Evolutionary conservation across 2,113 vertebrate species (phyloP), one percentile per base, ranked within the genome.

Genomic region (Leptobrachium leishanense): DNA sequence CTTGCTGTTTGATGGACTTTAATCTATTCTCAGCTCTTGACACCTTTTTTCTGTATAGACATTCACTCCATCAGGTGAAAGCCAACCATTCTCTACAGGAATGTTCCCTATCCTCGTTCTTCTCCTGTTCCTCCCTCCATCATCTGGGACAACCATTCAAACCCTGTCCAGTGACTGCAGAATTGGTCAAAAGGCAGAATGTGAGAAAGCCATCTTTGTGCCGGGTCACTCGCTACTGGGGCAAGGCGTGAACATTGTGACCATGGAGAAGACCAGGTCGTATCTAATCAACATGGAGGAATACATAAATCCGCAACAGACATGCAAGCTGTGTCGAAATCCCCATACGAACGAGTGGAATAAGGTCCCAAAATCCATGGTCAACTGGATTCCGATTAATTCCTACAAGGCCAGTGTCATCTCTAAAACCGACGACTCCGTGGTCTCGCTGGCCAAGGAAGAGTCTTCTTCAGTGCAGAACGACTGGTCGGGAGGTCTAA

Each of bases 311-410:
- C n/a, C n/a, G n/a, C n/a, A n/a, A n/a, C n/a, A n/a, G n/a, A n/a
- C n/a, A n/a, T 94, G 93, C 83, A 88, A 44, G 2, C 82, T 94
- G 57, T 93, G 92, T 39, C 70, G 0, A 7, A 94, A 94, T 81
- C 89, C 89, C 6, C n/a, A 88, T 65, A 83, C 84, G 2, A 85
- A 53, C 13, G 76, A 42, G 68, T 12, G 69, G 6, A 91, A 94
- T 50, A 93, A 88, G 71, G 79, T 94, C 7, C 93, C 93, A 0
- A 10, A 89, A 79, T 84, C 89, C 0, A 86, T 92, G 75, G 80
- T 89, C 72, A 89, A 93, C 83, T 94, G 93, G 93, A 89, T 88
- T 55, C 1, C 90, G 0, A 86, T 68, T 6, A 82, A 87, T 1
- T 82, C 84, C 43, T 94, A 92, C 86, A 88, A 8, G 64, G 64